Conservation (phyloP, 2,888 invertebrate genomes). For the Tillus elongatus region DNA sequence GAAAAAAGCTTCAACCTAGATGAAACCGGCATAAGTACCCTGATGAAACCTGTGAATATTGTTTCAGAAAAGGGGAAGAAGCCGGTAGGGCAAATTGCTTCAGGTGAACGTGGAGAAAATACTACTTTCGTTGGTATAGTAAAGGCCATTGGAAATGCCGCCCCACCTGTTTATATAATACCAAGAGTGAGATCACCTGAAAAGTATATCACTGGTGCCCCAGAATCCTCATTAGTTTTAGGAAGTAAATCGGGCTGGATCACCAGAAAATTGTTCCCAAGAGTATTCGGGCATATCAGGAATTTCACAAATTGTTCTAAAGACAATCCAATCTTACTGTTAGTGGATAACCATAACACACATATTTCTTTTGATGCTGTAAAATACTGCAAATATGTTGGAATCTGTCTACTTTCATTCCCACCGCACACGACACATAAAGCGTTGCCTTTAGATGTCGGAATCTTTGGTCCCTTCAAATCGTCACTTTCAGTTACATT, state of each 20-base stretch:
- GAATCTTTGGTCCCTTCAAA: slow-evolving; percentile 30
- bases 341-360: slow-evolving; percentile 16
- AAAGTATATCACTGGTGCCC: slow-evolving; percentile 15
- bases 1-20: slow-evolving; percentile 24
- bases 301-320: slow-evolving; percentile 9
- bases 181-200: slow-evolving; percentile 14
- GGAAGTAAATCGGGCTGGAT: slow-evolving; percentile 20
- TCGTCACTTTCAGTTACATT: slow-evolving; percentile 21
- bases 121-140: slow-evolving; percentile 12
- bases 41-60: slow-evolving; percentile 20
- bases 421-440: slow-evolving; percentile 31
- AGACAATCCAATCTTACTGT: slow-evolving; percentile 13
- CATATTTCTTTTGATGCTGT: slow-evolving; percentile 15
- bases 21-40: slow-evolving; percentile 27
- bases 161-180: slow-evolving; percentile 14
- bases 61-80: slow-evolving; percentile 20
- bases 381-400: slow-evolving; percentile 27
- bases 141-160: slow-evolving; percentile 9
- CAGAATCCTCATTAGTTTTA: slow-evolving; percentile 14
- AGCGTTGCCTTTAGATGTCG: slow-evolving; percentile 29
- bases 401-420: slow-evolving; percentile 30
- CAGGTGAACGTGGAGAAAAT: slow-evolving; percentile 16
- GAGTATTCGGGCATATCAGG: slow-evolving; percentile 12
- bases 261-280: slow-evolving; percentile 13
- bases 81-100: slow-evolving; percentile 20